Conservation (phyloP, 2,797 vertebrate species). For the Bradypodion ventrale region DNA sequence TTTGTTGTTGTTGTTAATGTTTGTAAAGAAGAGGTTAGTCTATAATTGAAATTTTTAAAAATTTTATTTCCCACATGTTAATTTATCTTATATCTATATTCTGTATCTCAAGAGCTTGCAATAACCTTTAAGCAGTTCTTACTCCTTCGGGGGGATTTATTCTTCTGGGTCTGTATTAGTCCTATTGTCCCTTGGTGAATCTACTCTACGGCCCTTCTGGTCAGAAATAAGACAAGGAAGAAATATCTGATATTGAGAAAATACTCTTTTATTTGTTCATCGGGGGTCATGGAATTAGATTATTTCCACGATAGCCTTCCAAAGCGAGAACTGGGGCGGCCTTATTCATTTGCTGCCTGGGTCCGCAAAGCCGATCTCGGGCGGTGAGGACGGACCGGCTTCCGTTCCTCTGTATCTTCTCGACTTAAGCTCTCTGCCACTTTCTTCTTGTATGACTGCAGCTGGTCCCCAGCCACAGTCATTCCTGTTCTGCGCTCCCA, state of each 20-base stretch:
- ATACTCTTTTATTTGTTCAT: not conserved
- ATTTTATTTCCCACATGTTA: no score
- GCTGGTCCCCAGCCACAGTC: fast-evolving
- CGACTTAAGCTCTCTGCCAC: slow-evolving; percentile 48
- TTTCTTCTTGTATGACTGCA: not conserved
- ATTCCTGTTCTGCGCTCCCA: slow-evolving; percentile 13
- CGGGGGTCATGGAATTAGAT: no score
- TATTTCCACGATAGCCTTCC: not conserved
- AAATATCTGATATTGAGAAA: not conserved
- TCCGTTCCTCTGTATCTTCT: fast-evolving
- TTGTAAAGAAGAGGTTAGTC: no score
- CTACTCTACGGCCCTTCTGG: not conserved
- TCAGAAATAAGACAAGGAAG: not conserved
- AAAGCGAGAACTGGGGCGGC: no score
- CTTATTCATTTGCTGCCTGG: not conserved
- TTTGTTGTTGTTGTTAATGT: no score
- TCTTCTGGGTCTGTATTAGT: not conserved
- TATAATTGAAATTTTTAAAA: no score
- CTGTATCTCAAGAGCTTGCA: no score
- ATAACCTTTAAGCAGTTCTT: no score
- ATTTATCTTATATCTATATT: no score
- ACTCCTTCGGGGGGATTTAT: no score
- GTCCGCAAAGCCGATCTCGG: no score
- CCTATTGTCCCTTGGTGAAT: no score
- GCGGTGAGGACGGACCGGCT: fast-evolving